Percentiles rank a stretch among this genome's conserved stretches.
phyloP scores from a whole-genome alignment of 2,888 invertebrate genomes.

The Drosophila emarginata region DNA sequence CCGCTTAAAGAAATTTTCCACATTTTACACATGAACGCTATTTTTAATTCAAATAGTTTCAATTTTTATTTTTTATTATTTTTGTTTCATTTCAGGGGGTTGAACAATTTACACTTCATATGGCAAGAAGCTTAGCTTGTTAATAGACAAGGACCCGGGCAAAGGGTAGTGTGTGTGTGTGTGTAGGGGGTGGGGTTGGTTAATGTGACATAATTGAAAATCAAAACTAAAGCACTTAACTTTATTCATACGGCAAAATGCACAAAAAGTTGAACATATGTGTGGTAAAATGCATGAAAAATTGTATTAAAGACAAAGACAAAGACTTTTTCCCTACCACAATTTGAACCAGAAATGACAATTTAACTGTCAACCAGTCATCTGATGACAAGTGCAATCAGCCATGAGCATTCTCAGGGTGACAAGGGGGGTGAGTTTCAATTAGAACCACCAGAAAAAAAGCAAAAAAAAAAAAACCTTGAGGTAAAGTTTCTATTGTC shows the following conservation, averaged over 20 bases:
- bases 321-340: slow-evolving; percentile 14
- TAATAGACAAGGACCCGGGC: slow-evolving; percentile 41
- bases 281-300: slow-evolving; percentile 34
- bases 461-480: not conserved
- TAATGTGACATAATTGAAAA: slow-evolving; percentile 80
- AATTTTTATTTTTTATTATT: not conserved
- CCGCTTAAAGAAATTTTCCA: slow-evolving; percentile 66
- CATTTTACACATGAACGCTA: slow-evolving; percentile 72
- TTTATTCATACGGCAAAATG: slow-evolving; percentile 62
- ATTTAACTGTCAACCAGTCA: slow-evolving; percentile 73
- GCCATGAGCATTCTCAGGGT: slow-evolving; percentile 47
- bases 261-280: slow-evolving; percentile 74
- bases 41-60: slow-evolving; percentile 52
- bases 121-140: slow-evolving; percentile 60
- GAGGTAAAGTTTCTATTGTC: not conserved
- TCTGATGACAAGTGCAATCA: slow-evolving; percentile 71
- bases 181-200: slow-evolving; percentile 27
- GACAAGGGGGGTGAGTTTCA: slow-evolving; percentile 50
- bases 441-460: slow-evolving; percentile 56
- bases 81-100: slow-evolving; percentile 43
- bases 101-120: slow-evolving; percentile 49
- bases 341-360: slow-evolving; percentile 56
- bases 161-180: slow-evolving; percentile 2
- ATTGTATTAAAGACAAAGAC: slow-evolving; percentile 43
- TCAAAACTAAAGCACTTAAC: slow-evolving; percentile 80